phyloP scores from a whole-genome alignment of 2,113 vertebrate genomes.

The Coregonus clupeaformis region DNA sequence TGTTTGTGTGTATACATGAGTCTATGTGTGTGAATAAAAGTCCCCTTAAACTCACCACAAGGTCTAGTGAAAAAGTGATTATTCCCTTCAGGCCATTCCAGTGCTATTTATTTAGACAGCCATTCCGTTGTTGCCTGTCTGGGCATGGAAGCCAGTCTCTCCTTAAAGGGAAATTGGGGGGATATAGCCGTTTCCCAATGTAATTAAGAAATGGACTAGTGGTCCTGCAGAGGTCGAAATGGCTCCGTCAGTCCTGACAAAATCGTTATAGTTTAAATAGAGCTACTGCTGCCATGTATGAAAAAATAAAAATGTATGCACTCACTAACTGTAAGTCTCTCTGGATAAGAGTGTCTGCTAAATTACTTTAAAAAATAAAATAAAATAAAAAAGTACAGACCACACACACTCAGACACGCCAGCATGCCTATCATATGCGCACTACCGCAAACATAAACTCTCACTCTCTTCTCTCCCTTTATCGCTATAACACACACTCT shows the following conservation, averaged over 20 bases:
- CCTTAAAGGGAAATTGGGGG: slow-evolving; percentile 33
- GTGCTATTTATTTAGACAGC: slow-evolving; percentile 55
- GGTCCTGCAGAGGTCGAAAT: slow-evolving; percentile 32
- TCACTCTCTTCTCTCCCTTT: neutral
- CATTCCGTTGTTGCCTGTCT: slow-evolving; percentile 41
- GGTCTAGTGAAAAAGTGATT: slow-evolving; percentile 39
- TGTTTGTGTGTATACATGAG: too few species aligned
- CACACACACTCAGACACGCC: neutral
- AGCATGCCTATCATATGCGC: neutral
- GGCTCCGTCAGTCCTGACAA: slow-evolving; percentile 36
- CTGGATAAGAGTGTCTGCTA: too few species aligned
- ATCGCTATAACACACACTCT: neutral
- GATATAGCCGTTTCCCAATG: slow-evolving; percentile 21
- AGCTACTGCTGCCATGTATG: slow-evolving; percentile 20
- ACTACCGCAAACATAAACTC: neutral
- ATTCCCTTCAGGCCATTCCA: slow-evolving; percentile 48
- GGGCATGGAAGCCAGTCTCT: slow-evolving; percentile 36
- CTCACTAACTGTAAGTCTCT: too few species aligned
- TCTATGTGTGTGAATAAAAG: neutral
- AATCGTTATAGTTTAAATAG: slow-evolving; percentile 44
- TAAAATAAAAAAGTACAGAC: too few species aligned
- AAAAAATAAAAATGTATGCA: too few species aligned
- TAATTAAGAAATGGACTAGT: slow-evolving; percentile 49
- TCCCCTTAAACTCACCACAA: slow-evolving; percentile 35
- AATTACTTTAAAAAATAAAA: too few species aligned